Conservation (phyloP, 2,113 vertebrate species). For the Mus musculus region GRCm39 chr1:154660001-154660500, state of each 20-base stretch:
- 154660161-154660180: neutral
- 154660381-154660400: neutral
- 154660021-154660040: neutral
- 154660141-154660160: neutral
- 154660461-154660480: neutral
- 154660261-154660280: neutral
- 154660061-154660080: neutral
- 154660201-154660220: neutral
- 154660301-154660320: neutral
- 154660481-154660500: neutral
- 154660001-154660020: neutral
- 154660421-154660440: neutral
- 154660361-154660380: neutral
- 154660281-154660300: neutral
- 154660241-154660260: accelerated
- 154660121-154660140: too few relatives aligned
- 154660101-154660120: neutral
- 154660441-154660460: neutral
- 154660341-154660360: neutral
- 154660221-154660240: neutral
- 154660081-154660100: neutral
- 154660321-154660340: neutral
- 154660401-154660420: too few relatives aligned
- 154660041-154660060: neutral
- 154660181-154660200: neutral